These are phyloP conservation scores for Drosophila tristis DNA, from an alignment of 1,140 invertebrate species.

Conservation along the genomic window DNA sequence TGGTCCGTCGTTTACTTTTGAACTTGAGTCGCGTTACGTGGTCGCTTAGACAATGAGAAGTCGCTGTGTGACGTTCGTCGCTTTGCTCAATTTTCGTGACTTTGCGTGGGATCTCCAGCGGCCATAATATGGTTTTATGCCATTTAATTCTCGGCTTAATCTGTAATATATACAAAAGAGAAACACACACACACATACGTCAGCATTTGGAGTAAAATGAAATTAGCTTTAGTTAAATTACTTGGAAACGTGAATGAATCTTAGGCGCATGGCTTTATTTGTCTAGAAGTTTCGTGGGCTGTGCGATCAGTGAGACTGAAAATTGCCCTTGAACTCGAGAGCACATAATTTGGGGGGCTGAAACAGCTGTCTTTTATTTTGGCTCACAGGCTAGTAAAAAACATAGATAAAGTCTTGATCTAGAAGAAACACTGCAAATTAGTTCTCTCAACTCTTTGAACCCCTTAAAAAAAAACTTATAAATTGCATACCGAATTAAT, in stretches of 20 bases:
- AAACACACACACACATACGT: slow-evolving; percentile 29
- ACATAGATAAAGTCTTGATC: too few relatives aligned
- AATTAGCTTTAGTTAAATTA: slow-evolving; percentile 71
- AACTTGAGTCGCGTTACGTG: slow-evolving; percentile 50
- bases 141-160: slow-evolving; percentile 75
- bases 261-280: slow-evolving; percentile 37
- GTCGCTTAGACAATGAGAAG: slow-evolving; percentile 37
- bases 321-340: slow-evolving; percentile 33
- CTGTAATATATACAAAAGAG: slow-evolving; percentile 62
- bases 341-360: too few relatives aligned
- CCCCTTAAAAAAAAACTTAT: too few relatives aligned
- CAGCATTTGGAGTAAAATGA: slow-evolving; percentile 20
- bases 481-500: too few relatives aligned
- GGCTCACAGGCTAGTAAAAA: too few relatives aligned
- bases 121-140: slow-evolving; percentile 72
- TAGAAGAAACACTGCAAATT: too few relatives aligned
- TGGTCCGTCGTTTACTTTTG: slow-evolving; percentile 17
- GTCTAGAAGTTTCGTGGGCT: slow-evolving; percentile 27
- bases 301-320: slow-evolving; percentile 6
- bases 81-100: slow-evolving; percentile 68
- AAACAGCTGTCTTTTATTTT: too few relatives aligned
- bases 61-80: slow-evolving; percentile 21
- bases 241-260: slow-evolving; percentile 66
- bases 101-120: slow-evolving; percentile 68
- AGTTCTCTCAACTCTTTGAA: too few relatives aligned